A percentile compares a stretch with the other conserved stretches of the same genome.
These are phyloP conservation scores for Zootoca vivipara DNA, from an alignment of 2,113 vertebrate genomes.

Conservation along the genomic window DNA sequence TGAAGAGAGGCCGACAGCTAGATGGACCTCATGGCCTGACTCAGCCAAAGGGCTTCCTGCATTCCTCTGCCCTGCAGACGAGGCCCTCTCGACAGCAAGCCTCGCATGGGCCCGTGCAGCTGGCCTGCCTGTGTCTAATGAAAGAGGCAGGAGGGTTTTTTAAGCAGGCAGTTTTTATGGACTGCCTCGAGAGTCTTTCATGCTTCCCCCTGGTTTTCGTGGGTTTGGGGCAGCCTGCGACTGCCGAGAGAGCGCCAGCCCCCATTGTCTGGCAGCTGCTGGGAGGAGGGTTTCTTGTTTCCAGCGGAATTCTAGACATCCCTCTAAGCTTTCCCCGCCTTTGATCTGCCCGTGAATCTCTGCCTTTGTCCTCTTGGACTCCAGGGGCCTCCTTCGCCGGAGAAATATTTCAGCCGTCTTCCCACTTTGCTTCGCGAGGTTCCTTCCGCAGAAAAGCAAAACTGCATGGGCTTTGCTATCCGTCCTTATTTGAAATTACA, in stretches of 20 bases:
- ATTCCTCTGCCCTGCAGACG: not conserved
- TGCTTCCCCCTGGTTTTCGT: not conserved
- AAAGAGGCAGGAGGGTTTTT: not conserved
- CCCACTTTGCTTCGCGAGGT: too few species aligned
- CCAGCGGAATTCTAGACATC: not conserved
- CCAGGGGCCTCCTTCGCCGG: not conserved
- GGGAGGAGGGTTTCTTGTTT: not conserved
- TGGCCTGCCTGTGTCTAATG: not conserved
- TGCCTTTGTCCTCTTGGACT: accelerated
- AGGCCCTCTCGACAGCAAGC: not conserved
- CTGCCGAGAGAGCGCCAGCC: not conserved
- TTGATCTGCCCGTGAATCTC: accelerated
- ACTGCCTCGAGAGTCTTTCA: not conserved
- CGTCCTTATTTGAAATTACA: not conserved
- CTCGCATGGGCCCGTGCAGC: not conserved
- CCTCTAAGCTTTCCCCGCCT: not conserved
- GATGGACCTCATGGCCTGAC: too few species aligned
- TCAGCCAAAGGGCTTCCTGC: too few species aligned
- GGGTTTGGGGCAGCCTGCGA: not conserved
- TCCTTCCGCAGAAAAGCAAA: too few species aligned
- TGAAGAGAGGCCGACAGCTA: too few species aligned
- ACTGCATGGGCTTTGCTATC: accelerated
- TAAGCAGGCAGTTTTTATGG: not conserved
- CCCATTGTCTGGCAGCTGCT: not conserved
- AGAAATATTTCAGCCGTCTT: not conserved